These are phyloP conservation scores for Drosophila kohkoa DNA, from an alignment of 1,140 invertebrate species.

Conservation along the genomic window DNA sequence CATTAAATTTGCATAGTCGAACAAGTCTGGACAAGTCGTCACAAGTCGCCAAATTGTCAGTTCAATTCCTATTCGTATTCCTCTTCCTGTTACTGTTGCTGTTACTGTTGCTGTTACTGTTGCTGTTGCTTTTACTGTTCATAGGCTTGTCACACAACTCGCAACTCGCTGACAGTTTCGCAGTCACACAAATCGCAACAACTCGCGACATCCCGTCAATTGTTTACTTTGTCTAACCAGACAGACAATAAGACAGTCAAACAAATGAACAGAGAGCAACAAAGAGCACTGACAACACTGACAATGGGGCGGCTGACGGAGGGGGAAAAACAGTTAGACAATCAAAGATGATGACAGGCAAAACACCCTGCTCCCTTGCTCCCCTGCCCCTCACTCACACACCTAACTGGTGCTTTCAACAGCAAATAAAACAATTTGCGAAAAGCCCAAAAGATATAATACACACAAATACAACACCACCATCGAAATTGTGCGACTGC, in stretches of 20 bases:
- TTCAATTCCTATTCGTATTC: slow-evolving; percentile 19
- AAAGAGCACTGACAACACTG: no score
- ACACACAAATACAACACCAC: background rate
- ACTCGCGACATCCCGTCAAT: slow-evolving; percentile 64
- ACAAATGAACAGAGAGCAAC: slow-evolving; percentile 1
- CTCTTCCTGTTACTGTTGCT: slow-evolving; percentile 24
- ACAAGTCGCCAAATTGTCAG: slow-evolving; percentile 27
- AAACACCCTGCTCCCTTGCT: background rate
- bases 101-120: slow-evolving; percentile 31
- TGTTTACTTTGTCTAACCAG: slow-evolving; percentile 64
- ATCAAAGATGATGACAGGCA: slow-evolving; percentile 43
- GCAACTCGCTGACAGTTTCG: slow-evolving; percentile 63
- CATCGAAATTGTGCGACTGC: background rate
- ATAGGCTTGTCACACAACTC: slow-evolving; percentile 63
- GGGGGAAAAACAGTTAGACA: background rate
- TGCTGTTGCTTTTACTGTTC: slow-evolving; percentile 1
- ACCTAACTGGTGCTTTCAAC: slow-evolving; percentile 6
- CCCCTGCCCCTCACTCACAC: background rate
- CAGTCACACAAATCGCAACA: slow-evolving; percentile 53
- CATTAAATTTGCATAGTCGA: slow-evolving; percentile 72
- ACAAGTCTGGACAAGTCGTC: slow-evolving; percentile 31
- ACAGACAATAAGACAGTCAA: slow-evolving; percentile 2
- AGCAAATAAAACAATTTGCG: slow-evolving; percentile 63
- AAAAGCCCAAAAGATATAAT: slow-evolving; percentile 19
- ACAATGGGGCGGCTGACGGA: background rate